Evolutionary conservation across 2,797 vertebrate species (phyloP).

Genomic region (Acanthurus leucopareius): DNA sequence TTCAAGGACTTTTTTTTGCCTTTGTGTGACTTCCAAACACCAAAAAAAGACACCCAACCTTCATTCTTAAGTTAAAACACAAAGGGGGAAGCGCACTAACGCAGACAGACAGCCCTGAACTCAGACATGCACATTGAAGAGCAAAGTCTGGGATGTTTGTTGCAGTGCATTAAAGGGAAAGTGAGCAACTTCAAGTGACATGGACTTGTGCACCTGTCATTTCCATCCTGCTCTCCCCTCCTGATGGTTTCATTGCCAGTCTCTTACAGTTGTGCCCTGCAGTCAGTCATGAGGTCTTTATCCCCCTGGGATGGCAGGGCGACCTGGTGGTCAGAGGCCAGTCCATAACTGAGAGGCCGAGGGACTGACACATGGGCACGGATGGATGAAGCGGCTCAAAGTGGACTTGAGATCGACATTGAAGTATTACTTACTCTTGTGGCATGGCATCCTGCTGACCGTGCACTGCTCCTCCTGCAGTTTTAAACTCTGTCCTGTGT

Average conservation of each 20-base stretch:
- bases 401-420: conserved; percentile 31
- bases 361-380: neutral
- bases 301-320: conserved; percentile 26
- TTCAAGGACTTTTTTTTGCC: no score
- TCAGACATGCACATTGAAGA: conserved; percentile 1
- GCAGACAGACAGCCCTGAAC: neutral
- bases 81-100: neutral
- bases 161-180: conserved; percentile 20
- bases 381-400: conserved; percentile 12
- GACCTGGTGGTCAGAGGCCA: conserved; percentile 46
- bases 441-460: conserved; percentile 43
- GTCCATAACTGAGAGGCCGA: conserved; percentile 23
- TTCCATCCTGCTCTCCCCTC: conserved; percentile 44
- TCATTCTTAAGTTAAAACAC: neutral
- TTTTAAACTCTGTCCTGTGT: conserved; percentile 22
- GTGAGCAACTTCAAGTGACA: conserved; percentile 21
- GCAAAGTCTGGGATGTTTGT: neutral
- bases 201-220: conserved; percentile 59
- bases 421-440: conserved; percentile 48
- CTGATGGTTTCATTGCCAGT: conserved; percentile 51
- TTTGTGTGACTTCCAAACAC: neutral
- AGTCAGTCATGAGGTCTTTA: conserved; percentile 41
- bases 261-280: conserved; percentile 25
- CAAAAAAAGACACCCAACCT: neutral
- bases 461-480: conserved; percentile 4